Conservation (phyloP, 2,888 invertebrate genomes). For the Drosophila phalerata region DNA sequence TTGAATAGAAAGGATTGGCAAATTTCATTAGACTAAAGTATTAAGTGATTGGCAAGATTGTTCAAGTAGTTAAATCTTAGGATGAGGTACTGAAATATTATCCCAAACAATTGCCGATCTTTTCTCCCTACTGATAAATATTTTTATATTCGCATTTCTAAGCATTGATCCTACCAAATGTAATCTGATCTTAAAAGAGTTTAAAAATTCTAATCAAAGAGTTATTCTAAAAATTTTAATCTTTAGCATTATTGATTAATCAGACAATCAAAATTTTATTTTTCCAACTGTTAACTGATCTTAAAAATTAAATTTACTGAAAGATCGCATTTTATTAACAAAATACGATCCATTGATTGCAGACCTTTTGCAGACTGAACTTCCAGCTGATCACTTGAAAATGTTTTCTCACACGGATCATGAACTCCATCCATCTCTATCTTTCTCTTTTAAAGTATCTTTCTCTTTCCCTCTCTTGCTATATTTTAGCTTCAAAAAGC, state of each 20-base stretch:
- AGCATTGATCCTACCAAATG: neutral
- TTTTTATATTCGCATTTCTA: neutral
- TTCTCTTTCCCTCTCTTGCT: neutral
- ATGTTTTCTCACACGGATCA: slow-evolving; percentile 47
- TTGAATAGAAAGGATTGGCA: too few species aligned
- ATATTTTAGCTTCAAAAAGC: slow-evolving; percentile 5
- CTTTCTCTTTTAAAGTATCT: neutral
- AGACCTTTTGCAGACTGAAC: slow-evolving; percentile 20
- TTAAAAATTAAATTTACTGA: neutral
- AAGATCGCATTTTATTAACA: neutral
- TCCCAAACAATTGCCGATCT: neutral
- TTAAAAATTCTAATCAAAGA: too few species aligned
- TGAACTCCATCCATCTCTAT: slow-evolving; percentile 8
- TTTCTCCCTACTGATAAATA: neutral
- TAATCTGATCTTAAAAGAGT: neutral
- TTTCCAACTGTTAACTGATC: neutral
- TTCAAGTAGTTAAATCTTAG: too few species aligned
- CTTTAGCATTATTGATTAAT: too few species aligned
- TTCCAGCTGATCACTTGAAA: slow-evolving; percentile 21
- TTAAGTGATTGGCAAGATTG: too few species aligned
- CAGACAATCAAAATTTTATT: neutral
- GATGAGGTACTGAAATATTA: too few species aligned
- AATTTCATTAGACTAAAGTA: neutral
- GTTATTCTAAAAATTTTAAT: too few species aligned
- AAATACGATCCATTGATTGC: too few species aligned